Base-by-base conservation (phyloP, 2,797 vertebrate genomes). In the Dermochelys coriacea region DNA sequence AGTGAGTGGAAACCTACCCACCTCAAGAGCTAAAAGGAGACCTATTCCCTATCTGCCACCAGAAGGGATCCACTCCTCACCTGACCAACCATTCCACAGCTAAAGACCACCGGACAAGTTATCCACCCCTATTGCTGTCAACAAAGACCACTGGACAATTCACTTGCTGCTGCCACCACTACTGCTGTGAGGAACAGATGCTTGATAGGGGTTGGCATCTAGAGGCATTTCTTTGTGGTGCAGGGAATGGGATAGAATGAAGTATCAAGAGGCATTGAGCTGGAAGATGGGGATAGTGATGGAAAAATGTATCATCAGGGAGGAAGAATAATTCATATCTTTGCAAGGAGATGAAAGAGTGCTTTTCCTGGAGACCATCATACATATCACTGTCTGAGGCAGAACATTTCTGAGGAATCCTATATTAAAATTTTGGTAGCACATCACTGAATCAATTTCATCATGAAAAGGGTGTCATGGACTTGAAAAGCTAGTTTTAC, bases 401-500 rank as follows among this genome's bases (percentile, higher is more conserved):
- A 89, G 50, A 88, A 77, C 11, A 27, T 61, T 96, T 86, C 86
- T 86, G 31, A 6, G 4, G 37, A 90, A 14, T 31, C 11, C 54
- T 86, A 45, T 54, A 64, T 34, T 81, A 34, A 93, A 94, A 12
- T 49, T 87, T 90, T 91, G 41, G 34, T 27, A 79, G 45, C 31
- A 37, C 75, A 84, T 49, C 85, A 87, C 82, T n/a, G 79, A 91
- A 91, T 23, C 87, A 86, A 85, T 75, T 82, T 91, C 78, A 88
- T 23, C 34, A 77, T 41, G 31, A 31, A 41, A 93, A 64, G 64
- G 19, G 84, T 47, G 85, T 94, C 34, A 75, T 5, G 21, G 84
- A 89, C 95, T 93, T 93, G 18, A 59, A 47, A 95, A 94, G 45
- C 25, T 75, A 78, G 64, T 84, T 87, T 90, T 41, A 34, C 51